A percentile compares a stretch with the other conserved stretches of the same genome.
These are phyloP conservation scores for Nephrotoma guestfalica DNA, from an alignment of 2,888 invertebrate species.

Conservation along the genomic window DNA sequence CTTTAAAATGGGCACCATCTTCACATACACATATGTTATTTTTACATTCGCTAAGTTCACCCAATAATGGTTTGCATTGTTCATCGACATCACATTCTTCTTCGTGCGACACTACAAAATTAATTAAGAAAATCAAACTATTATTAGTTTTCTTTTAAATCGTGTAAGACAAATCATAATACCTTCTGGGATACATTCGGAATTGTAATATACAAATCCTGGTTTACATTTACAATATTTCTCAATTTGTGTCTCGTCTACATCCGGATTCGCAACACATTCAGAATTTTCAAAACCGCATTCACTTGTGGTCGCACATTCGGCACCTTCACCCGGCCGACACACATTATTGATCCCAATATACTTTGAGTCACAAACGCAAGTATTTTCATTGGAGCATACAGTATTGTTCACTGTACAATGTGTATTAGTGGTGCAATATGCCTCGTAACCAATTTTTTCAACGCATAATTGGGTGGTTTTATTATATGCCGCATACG, in stretches of 20 bases:
- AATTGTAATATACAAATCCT: constrained; percentile 27
- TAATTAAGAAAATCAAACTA: neutral
- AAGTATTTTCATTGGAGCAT: constrained; percentile 22
- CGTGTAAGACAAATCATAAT: neutral
- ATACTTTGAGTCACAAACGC: constrained; percentile 23
- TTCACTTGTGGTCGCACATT: constrained; percentile 22
- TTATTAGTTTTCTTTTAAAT: neutral
- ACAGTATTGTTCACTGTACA: constrained; percentile 21
- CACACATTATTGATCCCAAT: constrained; percentile 21
- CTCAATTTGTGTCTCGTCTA: neutral
- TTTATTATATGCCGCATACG: constrained; percentile 26
- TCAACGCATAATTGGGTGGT: constrained; percentile 24
- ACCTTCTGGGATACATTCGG: constrained; percentile 28
- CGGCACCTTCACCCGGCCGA: constrained; percentile 22
- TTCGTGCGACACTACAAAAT: constrained; percentile 18
- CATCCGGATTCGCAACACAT: constrained; percentile 13
- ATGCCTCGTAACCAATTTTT: constrained; percentile 24
- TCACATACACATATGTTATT: constrained; percentile 25
- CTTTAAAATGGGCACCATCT: constrained; percentile 19
- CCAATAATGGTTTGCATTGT: constrained; percentile 29
- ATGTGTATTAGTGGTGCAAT: constrained; percentile 24
- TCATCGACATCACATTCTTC: constrained; percentile 27
- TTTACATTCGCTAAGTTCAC: constrained; percentile 18
- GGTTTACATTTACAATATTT: constrained; percentile 24
- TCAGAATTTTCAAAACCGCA: constrained; percentile 21